These are phyloP conservation scores for Drosophila melanosoma DNA, from an alignment of 2,888 invertebrate genomes.

Conservation along the genomic window DNA sequence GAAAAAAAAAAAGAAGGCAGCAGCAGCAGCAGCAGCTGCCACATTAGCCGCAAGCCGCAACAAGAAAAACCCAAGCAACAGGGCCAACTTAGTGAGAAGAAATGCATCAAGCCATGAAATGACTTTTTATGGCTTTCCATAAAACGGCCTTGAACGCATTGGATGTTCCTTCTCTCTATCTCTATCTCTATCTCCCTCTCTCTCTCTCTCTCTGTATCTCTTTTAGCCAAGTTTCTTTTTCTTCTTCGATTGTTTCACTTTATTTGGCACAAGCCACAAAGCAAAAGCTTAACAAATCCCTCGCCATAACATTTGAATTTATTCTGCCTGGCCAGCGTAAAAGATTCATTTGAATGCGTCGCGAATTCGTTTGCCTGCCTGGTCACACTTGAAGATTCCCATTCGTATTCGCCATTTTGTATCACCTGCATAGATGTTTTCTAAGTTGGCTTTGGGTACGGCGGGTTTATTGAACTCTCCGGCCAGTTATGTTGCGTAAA, in stretches of 20 bases:
- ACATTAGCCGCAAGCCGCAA: slow-evolving; percentile 52
- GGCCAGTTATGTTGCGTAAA: slow-evolving; percentile 2
- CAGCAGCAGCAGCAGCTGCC: slow-evolving; percentile 44
- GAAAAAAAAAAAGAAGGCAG: slow-evolving; percentile 5
- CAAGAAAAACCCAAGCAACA: slow-evolving; percentile 21
- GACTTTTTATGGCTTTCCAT: slow-evolving; percentile 80
- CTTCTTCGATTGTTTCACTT: slow-evolving; percentile 23
- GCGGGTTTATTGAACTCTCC: slow-evolving; percentile 36
- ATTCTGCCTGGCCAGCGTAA: slow-evolving; percentile 22
- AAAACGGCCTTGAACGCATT: slow-evolving; percentile 81
- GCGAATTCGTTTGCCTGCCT: slow-evolving; percentile 33
- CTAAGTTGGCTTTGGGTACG: not conserved
- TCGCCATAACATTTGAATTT: slow-evolving; percentile 11
- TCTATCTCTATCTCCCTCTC: not conserved
- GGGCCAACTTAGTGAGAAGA: slow-evolving; percentile 67
- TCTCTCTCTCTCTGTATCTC: slow-evolving; percentile 3
- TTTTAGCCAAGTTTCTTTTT: slow-evolving; percentile 14
- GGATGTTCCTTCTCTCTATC: slow-evolving; percentile 18
- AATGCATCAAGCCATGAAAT: slow-evolving; percentile 82
- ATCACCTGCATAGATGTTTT: slow-evolving; percentile 8
- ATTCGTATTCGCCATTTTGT: slow-evolving; percentile 26
- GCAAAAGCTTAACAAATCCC: slow-evolving; percentile 28
- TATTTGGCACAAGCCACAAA: slow-evolving; percentile 47
- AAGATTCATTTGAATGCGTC: slow-evolving; percentile 36
- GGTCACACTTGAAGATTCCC: slow-evolving; percentile 23